Percentiles rank a stretch among this genome's conserved stretches.
phyloP scores from a whole-genome alignment of 2,797 vertebrate species.

The Adrianichthys oophorus region DNA sequence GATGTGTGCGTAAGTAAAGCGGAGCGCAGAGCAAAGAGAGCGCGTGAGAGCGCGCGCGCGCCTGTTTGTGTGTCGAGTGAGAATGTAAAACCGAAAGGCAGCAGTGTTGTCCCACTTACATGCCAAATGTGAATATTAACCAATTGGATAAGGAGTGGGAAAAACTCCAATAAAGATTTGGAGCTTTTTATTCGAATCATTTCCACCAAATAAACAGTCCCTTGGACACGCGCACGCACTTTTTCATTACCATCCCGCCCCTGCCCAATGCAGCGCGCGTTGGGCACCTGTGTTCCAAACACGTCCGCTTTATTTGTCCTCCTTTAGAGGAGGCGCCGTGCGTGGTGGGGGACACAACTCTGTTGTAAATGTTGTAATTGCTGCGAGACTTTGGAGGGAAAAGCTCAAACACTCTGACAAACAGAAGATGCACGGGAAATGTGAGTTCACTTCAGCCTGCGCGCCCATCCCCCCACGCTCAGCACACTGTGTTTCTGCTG shows the following conservation, averaged over 20 bases:
- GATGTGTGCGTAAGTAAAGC: slow-evolving; percentile 24
- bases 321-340: background rate
- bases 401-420: background rate
- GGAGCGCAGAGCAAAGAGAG: background rate
- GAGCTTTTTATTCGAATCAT: slow-evolving; percentile 10
- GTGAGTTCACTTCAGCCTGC: slow-evolving; percentile 47
- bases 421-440: slow-evolving; percentile 6
- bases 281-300: slow-evolving; percentile 21
- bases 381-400: slow-evolving; percentile 48
- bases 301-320: slow-evolving; percentile 56
- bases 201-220: slow-evolving; percentile 8
- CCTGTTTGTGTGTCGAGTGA: slow-evolving; percentile 22
- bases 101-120: slow-evolving; percentile 30
- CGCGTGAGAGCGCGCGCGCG: slow-evolving; percentile 10
- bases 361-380: slow-evolving; percentile 37
- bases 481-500: slow-evolving; percentile 80
- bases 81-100: slow-evolving; percentile 47
- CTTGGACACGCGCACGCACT: slow-evolving; percentile 20
- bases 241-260: slow-evolving; percentile 53
- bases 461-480: slow-evolving; percentile 82
- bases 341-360: slow-evolving; percentile 15
- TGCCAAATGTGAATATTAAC: slow-evolving; percentile 21
- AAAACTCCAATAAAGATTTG: slow-evolving; percentile 8
- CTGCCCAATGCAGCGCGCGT: slow-evolving; percentile 37
- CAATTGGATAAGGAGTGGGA: slow-evolving; percentile 6